phyloP scores from a whole-genome alignment of 1,140 invertebrate species.

The Trachymyrmex cornetzi region DNA sequence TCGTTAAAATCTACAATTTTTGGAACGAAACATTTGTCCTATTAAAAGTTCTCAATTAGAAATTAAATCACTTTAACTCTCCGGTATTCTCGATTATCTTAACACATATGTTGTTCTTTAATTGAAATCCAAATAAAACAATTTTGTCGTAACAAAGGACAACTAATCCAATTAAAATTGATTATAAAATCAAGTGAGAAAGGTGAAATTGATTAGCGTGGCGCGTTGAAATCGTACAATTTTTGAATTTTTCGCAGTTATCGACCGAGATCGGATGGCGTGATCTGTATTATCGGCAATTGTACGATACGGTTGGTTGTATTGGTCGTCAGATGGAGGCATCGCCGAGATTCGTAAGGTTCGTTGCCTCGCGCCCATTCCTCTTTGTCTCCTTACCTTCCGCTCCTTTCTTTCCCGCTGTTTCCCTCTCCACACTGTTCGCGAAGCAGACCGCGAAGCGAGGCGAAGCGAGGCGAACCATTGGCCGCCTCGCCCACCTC shows the following conservation, averaged over 20 bases:
- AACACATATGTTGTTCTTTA: background rate
- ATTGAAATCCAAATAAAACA: background rate
- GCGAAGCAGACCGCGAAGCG: too few species aligned
- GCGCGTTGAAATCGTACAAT: background rate
- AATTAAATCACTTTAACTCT: background rate
- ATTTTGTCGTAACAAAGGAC: background rate
- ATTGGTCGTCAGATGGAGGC: background rate
- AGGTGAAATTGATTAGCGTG: background rate
- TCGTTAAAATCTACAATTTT: background rate
- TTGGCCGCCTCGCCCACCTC: conserved; percentile 24
- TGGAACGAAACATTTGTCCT: background rate
- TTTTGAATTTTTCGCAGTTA: background rate
- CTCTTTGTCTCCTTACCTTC: background rate
- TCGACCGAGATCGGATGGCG: background rate
- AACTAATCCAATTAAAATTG: background rate
- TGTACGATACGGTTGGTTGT: background rate
- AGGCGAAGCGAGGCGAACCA: background rate
- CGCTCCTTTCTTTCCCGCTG: background rate
- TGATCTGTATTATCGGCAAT: background rate
- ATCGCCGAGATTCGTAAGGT: background rate
- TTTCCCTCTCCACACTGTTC: background rate
- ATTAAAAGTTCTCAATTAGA: background rate
- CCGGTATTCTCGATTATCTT: background rate
- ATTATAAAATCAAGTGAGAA: background rate
- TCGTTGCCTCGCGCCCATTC: background rate